phyloP scores from a whole-genome alignment of 2,113 vertebrate genomes.

The Dasypus novemcinctus region DNA sequence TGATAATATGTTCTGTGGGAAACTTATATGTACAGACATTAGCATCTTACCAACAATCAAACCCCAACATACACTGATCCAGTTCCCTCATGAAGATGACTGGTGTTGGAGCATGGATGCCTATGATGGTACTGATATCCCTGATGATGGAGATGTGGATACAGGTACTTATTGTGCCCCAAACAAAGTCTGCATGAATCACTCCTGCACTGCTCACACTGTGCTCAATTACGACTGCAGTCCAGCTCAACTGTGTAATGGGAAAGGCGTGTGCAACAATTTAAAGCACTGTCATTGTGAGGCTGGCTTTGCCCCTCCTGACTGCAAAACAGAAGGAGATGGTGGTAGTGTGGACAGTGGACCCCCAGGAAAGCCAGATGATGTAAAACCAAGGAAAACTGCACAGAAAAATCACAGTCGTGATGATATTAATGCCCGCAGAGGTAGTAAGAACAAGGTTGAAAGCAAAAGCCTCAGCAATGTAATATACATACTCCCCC shows the following conservation, averaged over 20 bases:
- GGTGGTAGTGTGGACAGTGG: constrained; percentile 91
- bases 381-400: too few species aligned
- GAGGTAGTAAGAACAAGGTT: too few species aligned
- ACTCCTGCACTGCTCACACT: accelerated
- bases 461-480: too few species aligned
- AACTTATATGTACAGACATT: constrained; percentile 61
- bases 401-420: too few species aligned
- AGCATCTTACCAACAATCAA: neutral
- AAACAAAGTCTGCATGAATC: constrained; percentile 41
- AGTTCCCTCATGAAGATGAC: neutral
- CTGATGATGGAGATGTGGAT: neutral
- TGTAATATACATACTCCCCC: neutral
- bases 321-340: constrained; percentile 78
- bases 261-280: constrained; percentile 83
- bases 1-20: constrained; percentile 64
- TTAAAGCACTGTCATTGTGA: constrained; percentile 87
- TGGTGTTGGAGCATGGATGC: constrained; percentile 71
- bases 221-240: neutral
- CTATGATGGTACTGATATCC: accelerated
- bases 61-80: neutral
- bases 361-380: too few species aligned
- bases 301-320: constrained; percentile 85
- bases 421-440: too few species aligned
- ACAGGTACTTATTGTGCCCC: constrained; percentile 2
- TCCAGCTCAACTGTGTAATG: accelerated